Evolutionary conservation across 2,888 invertebrate species (phyloP).

Genomic region (Acrobasis suavella): DNA sequence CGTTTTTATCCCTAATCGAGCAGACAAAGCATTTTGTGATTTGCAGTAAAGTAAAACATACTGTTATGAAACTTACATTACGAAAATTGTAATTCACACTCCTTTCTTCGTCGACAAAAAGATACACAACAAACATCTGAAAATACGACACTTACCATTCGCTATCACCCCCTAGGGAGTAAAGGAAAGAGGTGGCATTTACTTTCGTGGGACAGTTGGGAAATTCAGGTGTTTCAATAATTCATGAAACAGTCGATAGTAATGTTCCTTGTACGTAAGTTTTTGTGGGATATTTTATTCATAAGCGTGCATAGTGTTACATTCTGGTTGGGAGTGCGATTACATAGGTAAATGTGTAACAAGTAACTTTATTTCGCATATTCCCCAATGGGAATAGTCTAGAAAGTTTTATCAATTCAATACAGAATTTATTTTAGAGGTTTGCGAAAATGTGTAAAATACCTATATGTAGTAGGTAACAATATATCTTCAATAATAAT

Average conservation of each 20-base stretch:
- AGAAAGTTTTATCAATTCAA: too few relatives aligned
- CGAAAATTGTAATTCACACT: too few relatives aligned
- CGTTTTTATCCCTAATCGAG: too few relatives aligned
- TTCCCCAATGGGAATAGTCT: too few relatives aligned
- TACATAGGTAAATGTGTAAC: background rate
- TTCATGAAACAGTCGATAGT: constrained; percentile 58
- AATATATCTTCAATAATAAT: too few relatives aligned
- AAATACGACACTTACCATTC: constrained; percentile 9
- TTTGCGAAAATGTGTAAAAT: too few relatives aligned
- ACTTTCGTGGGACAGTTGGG: constrained; percentile 51
- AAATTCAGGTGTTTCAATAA: constrained; percentile 59
- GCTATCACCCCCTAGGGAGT: constrained; percentile 28
- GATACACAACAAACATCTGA: constrained; percentile 12
- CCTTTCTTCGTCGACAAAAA: constrained; percentile 21
- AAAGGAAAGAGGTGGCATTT: constrained; percentile 58
- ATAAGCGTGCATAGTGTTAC: constrained; percentile 1
- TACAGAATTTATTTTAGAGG: too few relatives aligned
- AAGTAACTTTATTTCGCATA: too few relatives aligned
- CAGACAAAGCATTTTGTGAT: too few relatives aligned
- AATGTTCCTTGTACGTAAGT: constrained; percentile 22
- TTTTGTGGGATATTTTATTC: constrained; percentile 15
- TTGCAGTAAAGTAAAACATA: too few relatives aligned
- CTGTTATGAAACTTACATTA: too few relatives aligned
- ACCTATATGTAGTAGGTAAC: too few relatives aligned
- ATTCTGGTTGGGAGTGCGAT: background rate